A percentile compares a stretch with the other conserved stretches of the same genome.
phyloP scores from a whole-genome alignment of 2,797 vertebrate genomes.

The Myripristis jacobus region DNA sequence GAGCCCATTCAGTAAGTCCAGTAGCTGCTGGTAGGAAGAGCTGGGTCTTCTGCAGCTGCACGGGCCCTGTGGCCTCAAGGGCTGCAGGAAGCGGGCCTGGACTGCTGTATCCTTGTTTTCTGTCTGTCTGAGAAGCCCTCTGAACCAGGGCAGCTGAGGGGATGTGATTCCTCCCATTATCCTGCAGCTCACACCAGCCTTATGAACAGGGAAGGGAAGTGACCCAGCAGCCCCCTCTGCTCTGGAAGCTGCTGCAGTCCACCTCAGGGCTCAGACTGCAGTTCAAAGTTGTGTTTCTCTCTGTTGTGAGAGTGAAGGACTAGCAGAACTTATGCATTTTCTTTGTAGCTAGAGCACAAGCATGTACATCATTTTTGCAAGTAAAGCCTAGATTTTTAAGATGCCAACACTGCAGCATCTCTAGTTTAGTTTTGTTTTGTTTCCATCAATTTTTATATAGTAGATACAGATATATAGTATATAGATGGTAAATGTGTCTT shows the following conservation, averaged over 20 bases:
- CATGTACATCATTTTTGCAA: background rate
- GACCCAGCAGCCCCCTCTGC: slow-evolving; percentile 51
- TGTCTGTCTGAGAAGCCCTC: slow-evolving; percentile 74
- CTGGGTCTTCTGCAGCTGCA: slow-evolving; percentile 68
- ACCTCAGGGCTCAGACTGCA: slow-evolving; percentile 52
- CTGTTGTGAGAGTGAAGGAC: slow-evolving; percentile 42
- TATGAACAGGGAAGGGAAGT: slow-evolving; percentile 72
- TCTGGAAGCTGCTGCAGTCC: slow-evolving; percentile 57
- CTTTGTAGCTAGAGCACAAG: background rate
- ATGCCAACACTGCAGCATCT: background rate
- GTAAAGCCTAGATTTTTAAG: background rate
- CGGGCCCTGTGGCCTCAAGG: slow-evolving; percentile 33
- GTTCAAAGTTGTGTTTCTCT: slow-evolving; percentile 61
- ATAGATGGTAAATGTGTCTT: slow-evolving; percentile 34
- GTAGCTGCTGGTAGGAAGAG: slow-evolving; percentile 70
- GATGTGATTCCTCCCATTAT: slow-evolving; percentile 75
- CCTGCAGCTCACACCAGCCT: slow-evolving; percentile 53
- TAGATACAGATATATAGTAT: background rate
- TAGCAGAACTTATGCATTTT: slow-evolving; percentile 23
- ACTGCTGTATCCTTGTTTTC: slow-evolving; percentile 72
- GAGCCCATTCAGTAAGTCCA: slow-evolving; percentile 60
- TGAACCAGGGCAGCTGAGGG: slow-evolving; percentile 71
- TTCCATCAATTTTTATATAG: background rate
- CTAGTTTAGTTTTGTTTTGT: background rate
- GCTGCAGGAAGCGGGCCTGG: slow-evolving; percentile 75